Evolutionary conservation across 1,140 invertebrate genomes (phyloP), one percentile per base, ranked within the genome.

Genomic region (Apis florea): DNA sequence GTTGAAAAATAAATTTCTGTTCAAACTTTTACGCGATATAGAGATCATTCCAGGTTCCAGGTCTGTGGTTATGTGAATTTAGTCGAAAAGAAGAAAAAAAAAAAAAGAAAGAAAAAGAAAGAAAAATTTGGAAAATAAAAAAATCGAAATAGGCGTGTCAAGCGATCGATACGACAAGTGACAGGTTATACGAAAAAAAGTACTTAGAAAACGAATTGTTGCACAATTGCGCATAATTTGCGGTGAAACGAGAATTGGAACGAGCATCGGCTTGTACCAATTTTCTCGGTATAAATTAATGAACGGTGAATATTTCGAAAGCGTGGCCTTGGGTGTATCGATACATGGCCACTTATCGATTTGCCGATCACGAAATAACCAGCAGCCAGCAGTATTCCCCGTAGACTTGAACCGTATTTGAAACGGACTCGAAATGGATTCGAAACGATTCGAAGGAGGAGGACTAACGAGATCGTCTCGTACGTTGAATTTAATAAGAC

Each of bases 331-430:
- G 54, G 31, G 15, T 49, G 31, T 47, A 59, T 61, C 70, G 54
- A 59, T 73, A 19, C 54, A 59, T 58, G 70, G 31, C 31, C 54
- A 72, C 54, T 58, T 72, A 72, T 72, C 70, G 56, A 58, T 21
- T 59, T 61, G 40, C 31, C 53, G 70, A 73, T 73, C 70, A 47
- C 70, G 70, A 59, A 73, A 73, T 73, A 59, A 72, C 31, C 24
- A 59, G 47, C 26, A 24, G 53, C 15, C 26, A 15, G 26, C 26
- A 15, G 26, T 40, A 40, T 17, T 59, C 56, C 40, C 70, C 21
- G 56, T 13, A 56, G 70, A 59, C 70, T 47, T 49, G 70, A 59
- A 59, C 70, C 40, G 59, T 59, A 72, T 73, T 73, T 47, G 54
- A 59, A 47, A 61, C 15, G 15, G 10, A 47, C 21, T 61, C 21